phyloP scores from a whole-genome alignment of 2,888 invertebrate species.

The Diploptera punctata region DNA sequence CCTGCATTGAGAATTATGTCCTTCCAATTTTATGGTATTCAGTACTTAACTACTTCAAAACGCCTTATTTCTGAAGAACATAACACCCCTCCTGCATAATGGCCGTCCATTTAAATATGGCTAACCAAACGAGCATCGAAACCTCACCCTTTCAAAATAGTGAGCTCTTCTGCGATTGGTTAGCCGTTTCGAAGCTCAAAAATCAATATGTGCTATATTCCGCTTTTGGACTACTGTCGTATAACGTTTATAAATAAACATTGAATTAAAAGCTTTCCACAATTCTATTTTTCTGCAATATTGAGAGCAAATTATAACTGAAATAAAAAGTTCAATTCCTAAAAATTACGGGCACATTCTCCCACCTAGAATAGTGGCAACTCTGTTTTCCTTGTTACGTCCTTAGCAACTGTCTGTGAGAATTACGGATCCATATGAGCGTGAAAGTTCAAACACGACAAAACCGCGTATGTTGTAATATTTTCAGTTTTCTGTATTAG shows the following conservation, averaged over 20 bases:
- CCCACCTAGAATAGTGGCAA: not conserved
- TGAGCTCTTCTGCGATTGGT: slow-evolving; percentile 49
- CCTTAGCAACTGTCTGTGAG: not conserved
- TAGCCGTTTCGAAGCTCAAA: slow-evolving; percentile 65
- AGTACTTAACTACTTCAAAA: slow-evolving; percentile 43
- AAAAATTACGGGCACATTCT: not conserved
- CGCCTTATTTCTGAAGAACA: slow-evolving; percentile 40
- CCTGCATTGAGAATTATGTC: slow-evolving; percentile 61
- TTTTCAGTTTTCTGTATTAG: too few relatives aligned
- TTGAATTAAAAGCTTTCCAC: not conserved
- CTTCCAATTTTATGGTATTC: slow-evolving; percentile 16
- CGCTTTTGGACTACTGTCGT: slow-evolving; percentile 21
- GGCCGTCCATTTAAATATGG: slow-evolving; percentile 48
- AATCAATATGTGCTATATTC: slow-evolving; percentile 60
- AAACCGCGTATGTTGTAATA: too few relatives aligned
- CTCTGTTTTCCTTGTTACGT: not conserved
- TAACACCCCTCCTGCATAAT: slow-evolving; percentile 43
- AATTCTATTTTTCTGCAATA: not conserved
- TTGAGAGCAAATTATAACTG: too few relatives aligned
- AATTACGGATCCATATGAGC: not conserved
- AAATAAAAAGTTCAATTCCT: not conserved
- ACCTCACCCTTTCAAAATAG: slow-evolving; percentile 63
- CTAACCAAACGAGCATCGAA: slow-evolving; percentile 52
- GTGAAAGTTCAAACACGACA: not conserved
- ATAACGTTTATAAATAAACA: not conserved